These are phyloP conservation scores for Marronus borbonicus DNA, from an alignment of 2,888 invertebrate species.

Conservation along the genomic window DNA sequence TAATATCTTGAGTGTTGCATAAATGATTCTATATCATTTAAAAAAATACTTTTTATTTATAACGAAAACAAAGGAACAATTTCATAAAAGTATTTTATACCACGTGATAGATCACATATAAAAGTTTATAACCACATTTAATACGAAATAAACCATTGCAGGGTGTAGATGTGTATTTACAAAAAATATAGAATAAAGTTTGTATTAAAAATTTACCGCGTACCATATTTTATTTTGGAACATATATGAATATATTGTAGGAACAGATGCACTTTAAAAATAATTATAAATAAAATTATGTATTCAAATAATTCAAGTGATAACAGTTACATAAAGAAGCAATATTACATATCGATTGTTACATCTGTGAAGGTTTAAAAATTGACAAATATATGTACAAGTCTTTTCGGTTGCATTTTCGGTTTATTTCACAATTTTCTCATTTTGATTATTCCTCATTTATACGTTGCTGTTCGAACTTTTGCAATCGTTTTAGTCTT, in stretches of 20 bases:
- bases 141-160: constrained; percentile 17
- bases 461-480: constrained; percentile 71
- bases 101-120: constrained; percentile 19
- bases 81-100: constrained; percentile 27
- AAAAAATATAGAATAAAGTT: constrained; percentile 17
- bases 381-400: constrained; percentile 41
- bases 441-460: constrained; percentile 37
- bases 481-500: constrained; percentile 83
- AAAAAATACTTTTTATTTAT: constrained; percentile 38
- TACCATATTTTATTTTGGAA: constrained; percentile 13
- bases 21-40: constrained; percentile 34
- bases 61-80: constrained; percentile 37
- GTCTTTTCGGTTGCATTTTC: constrained; percentile 20
- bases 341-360: constrained; percentile 40
- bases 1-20: neutral
- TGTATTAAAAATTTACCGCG: neutral
- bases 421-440: constrained; percentile 1
- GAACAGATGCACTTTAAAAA: constrained; percentile 30
- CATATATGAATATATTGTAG: constrained; percentile 12
- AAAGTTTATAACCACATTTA: constrained; percentile 8
- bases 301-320: constrained; percentile 42
- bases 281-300: constrained; percentile 45
- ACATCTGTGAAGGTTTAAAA: constrained; percentile 37
- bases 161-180: constrained; percentile 1
- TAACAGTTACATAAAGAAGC: constrained; percentile 43